Evolutionary conservation across 1,140 invertebrate genomes (phyloP), one percentile per base, ranked within the genome.

Genomic region (Matsumurasca onukii): DNA sequence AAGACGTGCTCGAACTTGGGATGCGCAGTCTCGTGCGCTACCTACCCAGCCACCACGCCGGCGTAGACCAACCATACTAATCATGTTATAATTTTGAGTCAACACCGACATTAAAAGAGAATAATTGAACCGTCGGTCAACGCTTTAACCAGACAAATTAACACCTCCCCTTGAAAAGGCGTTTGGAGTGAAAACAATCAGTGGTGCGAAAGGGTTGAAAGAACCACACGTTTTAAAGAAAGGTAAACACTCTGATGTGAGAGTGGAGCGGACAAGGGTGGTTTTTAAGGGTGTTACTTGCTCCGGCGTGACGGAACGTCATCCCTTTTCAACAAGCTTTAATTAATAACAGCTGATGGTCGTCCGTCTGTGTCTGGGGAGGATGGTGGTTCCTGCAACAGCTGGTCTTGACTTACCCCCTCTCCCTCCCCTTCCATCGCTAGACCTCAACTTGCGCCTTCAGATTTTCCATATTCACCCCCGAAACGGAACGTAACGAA

Each of bases 271-370:
- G 34, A 17, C 5, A 39, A 17, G 34, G 34, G 34, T 9, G 34
- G 34, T 39, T 39, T 39, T 39, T 39, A 39, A 39, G 17, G 34
- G 34, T n/a, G n/a, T n/a, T n/a, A n/a, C n/a, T n/a, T n/a, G 34
- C 34, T 9, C 34, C 5, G 34, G 17, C 55, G 29, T 27, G 22
- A 22, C 55, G 22, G 24, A 20, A 59, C 55, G 55, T 59, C 55
- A 59, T 59, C 55, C 55, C 55, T 59, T 59, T 59, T 59, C 55
- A 59, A 59, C 55, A 59, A 59, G 1, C 55, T 24, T 59, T 59
- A 59, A 59, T 59, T 59, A 59, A 59, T 59, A 25, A 59, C 55
- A 59, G 29, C n/a, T 59, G 55, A 59, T 59, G 55, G 55, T 27
- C 24, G 55, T 59, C 55, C 55, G 55, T 59, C 55, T 59, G 24